Evolutionary conservation across 2,888 invertebrate species (phyloP).

Genomic region (Hirtodrosophila confusa): DNA sequence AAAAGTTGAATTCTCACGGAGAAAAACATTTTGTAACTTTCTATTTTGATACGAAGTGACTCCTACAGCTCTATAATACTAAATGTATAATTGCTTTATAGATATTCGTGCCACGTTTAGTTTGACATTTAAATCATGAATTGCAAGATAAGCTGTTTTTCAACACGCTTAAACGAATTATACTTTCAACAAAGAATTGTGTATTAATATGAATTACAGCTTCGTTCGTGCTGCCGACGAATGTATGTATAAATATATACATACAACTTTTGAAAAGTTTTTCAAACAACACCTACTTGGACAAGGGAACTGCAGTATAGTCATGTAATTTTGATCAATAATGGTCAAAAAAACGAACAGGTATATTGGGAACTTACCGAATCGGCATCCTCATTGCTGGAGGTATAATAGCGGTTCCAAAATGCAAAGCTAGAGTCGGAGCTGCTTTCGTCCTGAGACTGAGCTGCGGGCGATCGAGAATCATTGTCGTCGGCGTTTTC

Average conservation of each 20-base stretch:
- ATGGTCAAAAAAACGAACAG: too few relatives aligned
- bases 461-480: conserved; percentile 14
- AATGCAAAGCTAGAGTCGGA: conserved; percentile 12
- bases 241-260: too few relatives aligned
- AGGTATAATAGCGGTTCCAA: conserved; percentile 23
- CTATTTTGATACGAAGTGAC: neutral
- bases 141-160: neutral
- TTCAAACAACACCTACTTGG: too few relatives aligned
- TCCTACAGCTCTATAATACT: conserved; percentile 6
- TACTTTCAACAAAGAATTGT: too few relatives aligned
- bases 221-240: too few relatives aligned
- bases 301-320: too few relatives aligned
- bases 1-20: neutral
- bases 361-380: too few relatives aligned
- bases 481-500: conserved; percentile 11
- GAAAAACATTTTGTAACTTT: conserved; percentile 4
- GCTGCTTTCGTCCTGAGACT: conserved; percentile 23
- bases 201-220: too few relatives aligned
- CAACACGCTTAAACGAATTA: too few relatives aligned
- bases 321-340: too few relatives aligned
- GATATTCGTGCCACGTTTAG: neutral
- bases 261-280: too few relatives aligned
- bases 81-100: neutral
- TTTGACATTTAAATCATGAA: conserved; percentile 2
- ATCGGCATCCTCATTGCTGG: conserved; percentile 34